These are phyloP conservation scores for Blennius ocellaris DNA, from an alignment of 2,113 vertebrate genomes.

Conservation along the genomic window DNA sequence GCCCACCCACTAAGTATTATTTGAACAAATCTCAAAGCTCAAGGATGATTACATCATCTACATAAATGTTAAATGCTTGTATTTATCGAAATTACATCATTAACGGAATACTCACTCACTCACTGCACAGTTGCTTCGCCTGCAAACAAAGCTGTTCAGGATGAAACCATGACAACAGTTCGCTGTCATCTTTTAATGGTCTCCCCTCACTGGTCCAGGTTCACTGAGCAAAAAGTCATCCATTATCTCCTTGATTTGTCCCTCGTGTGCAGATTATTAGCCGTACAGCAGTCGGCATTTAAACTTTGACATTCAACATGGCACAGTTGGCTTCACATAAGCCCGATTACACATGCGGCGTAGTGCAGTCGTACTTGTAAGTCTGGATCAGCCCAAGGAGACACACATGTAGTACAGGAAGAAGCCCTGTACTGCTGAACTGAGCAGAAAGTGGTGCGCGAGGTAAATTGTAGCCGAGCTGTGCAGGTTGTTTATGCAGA, in stretches of 20 bases:
- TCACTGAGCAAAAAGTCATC: slow-evolving; percentile 28
- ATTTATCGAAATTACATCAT: no score
- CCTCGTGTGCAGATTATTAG: slow-evolving; percentile 29
- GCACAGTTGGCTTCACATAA: not conserved
- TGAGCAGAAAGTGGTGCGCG: slow-evolving; percentile 9
- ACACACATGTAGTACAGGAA: slow-evolving; percentile 1
- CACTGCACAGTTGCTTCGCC: slow-evolving; percentile 26
- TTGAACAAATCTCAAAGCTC: no score
- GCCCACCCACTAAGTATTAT: no score
- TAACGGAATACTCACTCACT: slow-evolving; percentile 8
- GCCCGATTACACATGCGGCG: not conserved
- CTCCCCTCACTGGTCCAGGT: slow-evolving; percentile 4
- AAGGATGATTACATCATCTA: no score
- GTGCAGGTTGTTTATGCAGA: slow-evolving; percentile 68
- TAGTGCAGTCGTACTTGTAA: not conserved
- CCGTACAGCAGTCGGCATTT: slow-evolving; percentile 14
- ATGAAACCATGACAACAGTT: slow-evolving; percentile 74
- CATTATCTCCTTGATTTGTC: slow-evolving; percentile 42
- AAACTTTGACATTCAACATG: slow-evolving; percentile 33
- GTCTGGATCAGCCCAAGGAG: slow-evolving; percentile 15
- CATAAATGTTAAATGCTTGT: no score
- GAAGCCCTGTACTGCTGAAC: slow-evolving; percentile 5
- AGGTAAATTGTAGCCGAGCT: slow-evolving; percentile 46
- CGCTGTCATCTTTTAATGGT: slow-evolving; percentile 26
- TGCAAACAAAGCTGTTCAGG: slow-evolving; percentile 39